Evolutionary conservation across 2,113 vertebrate genomes (phyloP).

Genomic region (Peucedramus taeniatus): DNA sequence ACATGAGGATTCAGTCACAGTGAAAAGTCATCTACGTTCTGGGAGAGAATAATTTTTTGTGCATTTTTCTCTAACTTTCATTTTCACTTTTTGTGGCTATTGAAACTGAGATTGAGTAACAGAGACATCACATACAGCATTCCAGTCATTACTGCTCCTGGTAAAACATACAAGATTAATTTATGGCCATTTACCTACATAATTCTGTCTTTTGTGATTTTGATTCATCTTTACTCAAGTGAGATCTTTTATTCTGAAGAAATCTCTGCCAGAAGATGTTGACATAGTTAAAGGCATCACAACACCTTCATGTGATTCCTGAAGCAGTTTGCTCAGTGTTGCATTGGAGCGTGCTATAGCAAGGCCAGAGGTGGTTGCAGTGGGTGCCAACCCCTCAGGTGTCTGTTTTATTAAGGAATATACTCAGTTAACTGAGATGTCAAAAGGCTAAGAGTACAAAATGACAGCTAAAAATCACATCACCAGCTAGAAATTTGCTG

Average conservation of each 20-base stretch:
- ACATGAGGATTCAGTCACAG: neutral
- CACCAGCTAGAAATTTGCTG: neutral
- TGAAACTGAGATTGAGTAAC: neutral
- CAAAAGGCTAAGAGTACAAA: neutral
- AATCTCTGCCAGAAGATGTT: neutral
- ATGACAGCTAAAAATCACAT: neutral
- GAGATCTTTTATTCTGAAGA: neutral
- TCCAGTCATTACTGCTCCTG: neutral
- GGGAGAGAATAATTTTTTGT: neutral
- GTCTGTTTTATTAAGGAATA: neutral
- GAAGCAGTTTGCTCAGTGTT: neutral
- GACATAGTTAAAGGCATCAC: neutral
- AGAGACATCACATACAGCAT: neutral
- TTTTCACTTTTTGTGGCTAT: neutral
- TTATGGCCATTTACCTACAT: neutral
- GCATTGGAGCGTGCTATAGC: fast-evolving
- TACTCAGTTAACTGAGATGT: neutral
- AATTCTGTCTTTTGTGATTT: neutral
- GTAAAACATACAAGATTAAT: neutral
- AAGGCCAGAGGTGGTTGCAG: neutral
- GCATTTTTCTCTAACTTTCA: neutral
- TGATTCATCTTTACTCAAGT: neutral
- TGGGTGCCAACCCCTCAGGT: neutral
- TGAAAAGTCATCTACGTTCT: neutral
- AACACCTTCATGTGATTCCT: neutral